Evolutionary conservation across 2,888 invertebrate species (phyloP), one percentile per base, ranked within the genome.

Genomic region (Drosophila pseudotakahashii): DNA sequence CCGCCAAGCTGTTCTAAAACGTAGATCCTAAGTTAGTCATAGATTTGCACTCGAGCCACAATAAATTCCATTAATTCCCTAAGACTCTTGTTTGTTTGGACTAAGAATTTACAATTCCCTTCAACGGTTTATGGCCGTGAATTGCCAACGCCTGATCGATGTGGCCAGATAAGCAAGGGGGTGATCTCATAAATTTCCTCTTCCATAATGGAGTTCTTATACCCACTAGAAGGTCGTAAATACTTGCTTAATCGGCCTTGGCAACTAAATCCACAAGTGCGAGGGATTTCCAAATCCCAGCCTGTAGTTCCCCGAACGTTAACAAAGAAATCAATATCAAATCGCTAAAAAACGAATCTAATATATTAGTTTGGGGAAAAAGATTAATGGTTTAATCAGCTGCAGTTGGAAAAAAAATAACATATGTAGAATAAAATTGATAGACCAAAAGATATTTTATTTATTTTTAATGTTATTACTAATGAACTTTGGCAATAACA

Each of bases 1-100:
- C 44, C 13, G 54, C 72, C 13, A 78, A 79, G 53, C 54, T 88
- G 26, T 78, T 84, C 36, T 90, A 82, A 44, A 47, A 50, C 50
- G 13, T 64, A 71, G 39, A 44, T 47, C 51, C 54, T 76, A 73
- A 61, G 63, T 71, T 78, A 88, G 71, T 44, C 41, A 57, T 59
- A 68, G 39, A 45, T 47, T 37, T 32, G 36, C 42, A 36, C 32
- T 30, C 10, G 68, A 52, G 37, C 23, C 10, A 13, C 26, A 67
- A 66, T 68, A 66, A 66, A 66, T 34, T 53, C 37, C 39, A 26
- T 6, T 53, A 53, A 63, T 26, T 41, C n/a, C n/a, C 7, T 45
- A 53, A 34, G 10, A 34, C 19, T 45, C 16, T 61, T 62, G 26
- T 44, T 61, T 44, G 34, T 14, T 34, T 2, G n/a, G 2, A 4